Evolutionary conservation across 1,140 invertebrate genomes (phyloP), one percentile per base, ranked within the genome.

Genomic region (Caenorhabditis inopinata): DNA sequence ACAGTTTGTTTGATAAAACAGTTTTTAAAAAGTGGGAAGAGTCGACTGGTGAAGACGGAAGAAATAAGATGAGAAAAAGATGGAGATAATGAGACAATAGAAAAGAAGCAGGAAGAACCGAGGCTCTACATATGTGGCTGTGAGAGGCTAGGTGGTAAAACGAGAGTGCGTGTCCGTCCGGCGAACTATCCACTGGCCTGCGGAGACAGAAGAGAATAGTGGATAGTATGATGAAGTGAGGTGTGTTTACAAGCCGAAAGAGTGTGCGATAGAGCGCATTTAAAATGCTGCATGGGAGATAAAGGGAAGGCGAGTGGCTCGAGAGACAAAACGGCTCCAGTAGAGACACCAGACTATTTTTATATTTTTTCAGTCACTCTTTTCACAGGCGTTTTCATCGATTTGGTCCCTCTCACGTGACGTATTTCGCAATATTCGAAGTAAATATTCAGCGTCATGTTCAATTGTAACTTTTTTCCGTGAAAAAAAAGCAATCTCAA

Each of bases 1-100:
- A 58, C 58, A 21, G 32, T 68, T 68, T 68, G 58, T 68, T 68
- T 68, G 58, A 68, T 68, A 68, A 68, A 68, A 32, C 29, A 38
- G 58, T 68, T 38, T n/a, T n/a, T 2, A 32, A 21, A 68, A 68
- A 68, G 58, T 68, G 58, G 58, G 58, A 29, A 32, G 58, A 21
- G 32, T 16, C 4, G 25, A 2, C 58, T 68, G 29, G 11, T 21
- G 27, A 11, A 38, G 38, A 32, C 21, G 23, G 58, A 68, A 23
- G 49, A 68, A 68, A 42, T 68, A 25, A 68, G 27, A 68, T 68
- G 32, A 38, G 58, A 38, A 68, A 38, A 68, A 1, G 12, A 5
- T 16, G 16, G 6, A 16, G 38, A 27, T 42, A 42, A 29, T 21
- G 11, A 21, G 25, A 42, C 1, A 32, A 68, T 7, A 32, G 38